Percentiles rank a stretch among this genome's conserved stretches.
Conservation (phyloP, 30 jellyfish, hydroid and myxozoan species). For the Turritopsis dohrnii region DNA sequence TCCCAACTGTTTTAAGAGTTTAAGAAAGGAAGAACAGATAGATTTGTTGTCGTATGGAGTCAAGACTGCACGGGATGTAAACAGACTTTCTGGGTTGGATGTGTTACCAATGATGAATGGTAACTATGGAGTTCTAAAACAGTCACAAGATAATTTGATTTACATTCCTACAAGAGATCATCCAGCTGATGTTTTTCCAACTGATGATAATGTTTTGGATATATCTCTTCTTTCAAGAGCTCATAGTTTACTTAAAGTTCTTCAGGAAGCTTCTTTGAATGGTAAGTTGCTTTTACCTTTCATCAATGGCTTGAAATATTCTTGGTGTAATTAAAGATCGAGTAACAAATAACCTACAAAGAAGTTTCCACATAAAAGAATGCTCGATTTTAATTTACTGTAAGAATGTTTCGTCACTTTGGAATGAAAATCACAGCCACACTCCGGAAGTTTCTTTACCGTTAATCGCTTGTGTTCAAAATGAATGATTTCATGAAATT, state of each 20-base stretch:
- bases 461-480: too few relatives aligned
- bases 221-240: background rate
- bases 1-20: background rate
- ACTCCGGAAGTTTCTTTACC: too few relatives aligned
- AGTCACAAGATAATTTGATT: background rate
- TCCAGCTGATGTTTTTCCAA: constrained; percentile 1
- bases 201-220: background rate
- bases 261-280: background rate
- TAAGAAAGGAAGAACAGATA: background rate
- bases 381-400: too few relatives aligned
- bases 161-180: constrained; percentile 13
- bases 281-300: background rate
- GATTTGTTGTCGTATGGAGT: background rate
- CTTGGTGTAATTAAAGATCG: too few relatives aligned
- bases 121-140: background rate
- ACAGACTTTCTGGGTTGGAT: background rate
- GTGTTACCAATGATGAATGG: background rate
- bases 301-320: background rate
- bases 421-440: too few relatives aligned
- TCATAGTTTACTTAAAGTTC: background rate
- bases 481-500: too few relatives aligned
- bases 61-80: background rate
- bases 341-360: background rate
- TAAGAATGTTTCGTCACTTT: too few relatives aligned
- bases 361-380: background rate